Evolutionary conservation across 2,797 vertebrate species (phyloP).

Genomic region (Benthosema pterotum): DNA sequence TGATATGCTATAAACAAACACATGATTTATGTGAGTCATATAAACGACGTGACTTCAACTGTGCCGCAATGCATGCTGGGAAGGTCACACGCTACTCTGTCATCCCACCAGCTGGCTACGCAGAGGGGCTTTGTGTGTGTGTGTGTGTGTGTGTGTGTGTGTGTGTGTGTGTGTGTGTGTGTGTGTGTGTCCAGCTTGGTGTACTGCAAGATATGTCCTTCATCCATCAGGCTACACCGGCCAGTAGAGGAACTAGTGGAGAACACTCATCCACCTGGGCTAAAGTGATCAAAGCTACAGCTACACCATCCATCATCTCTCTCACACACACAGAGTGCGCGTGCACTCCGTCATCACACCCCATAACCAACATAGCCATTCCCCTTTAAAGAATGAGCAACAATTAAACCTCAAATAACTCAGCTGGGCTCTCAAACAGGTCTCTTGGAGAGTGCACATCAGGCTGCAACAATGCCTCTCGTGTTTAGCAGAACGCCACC

Average conservation of each 20-base stretch:
- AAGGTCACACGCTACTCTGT: slow-evolving; percentile 79
- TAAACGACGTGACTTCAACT: slow-evolving; percentile 82
- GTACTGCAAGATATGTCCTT: slow-evolving; percentile 79
- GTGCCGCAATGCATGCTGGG: slow-evolving; percentile 73
- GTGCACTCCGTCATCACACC: slow-evolving; percentile 24
- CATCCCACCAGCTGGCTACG: slow-evolving; percentile 60
- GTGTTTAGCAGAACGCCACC: slow-evolving; percentile 42
- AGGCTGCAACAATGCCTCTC: slow-evolving; percentile 41
- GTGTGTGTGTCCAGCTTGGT: slow-evolving; percentile 48
- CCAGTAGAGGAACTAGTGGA: slow-evolving; percentile 51
- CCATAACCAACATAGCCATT: slow-evolving; percentile 41
- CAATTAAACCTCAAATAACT: slow-evolving; percentile 58
- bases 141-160: slow-evolving; percentile 5
- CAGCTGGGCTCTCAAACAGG: slow-evolving; percentile 39
- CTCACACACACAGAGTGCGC: slow-evolving; percentile 33
- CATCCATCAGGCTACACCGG: slow-evolving; percentile 78
- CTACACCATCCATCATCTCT: slow-evolving; percentile 62
- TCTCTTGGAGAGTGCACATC: slow-evolving; percentile 19
- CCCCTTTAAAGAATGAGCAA: slow-evolving; percentile 42
- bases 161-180: not conserved
- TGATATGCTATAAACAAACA: slow-evolving; percentile 69
- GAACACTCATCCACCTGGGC: slow-evolving; percentile 74
- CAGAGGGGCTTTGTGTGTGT: slow-evolving; percentile 19
- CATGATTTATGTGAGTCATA: slow-evolving; percentile 90
- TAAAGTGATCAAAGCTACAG: slow-evolving; percentile 67